These are phyloP conservation scores for Portunus trituberculatus DNA, from an alignment of 1,140 invertebrate species.

Conservation along the genomic window DNA sequence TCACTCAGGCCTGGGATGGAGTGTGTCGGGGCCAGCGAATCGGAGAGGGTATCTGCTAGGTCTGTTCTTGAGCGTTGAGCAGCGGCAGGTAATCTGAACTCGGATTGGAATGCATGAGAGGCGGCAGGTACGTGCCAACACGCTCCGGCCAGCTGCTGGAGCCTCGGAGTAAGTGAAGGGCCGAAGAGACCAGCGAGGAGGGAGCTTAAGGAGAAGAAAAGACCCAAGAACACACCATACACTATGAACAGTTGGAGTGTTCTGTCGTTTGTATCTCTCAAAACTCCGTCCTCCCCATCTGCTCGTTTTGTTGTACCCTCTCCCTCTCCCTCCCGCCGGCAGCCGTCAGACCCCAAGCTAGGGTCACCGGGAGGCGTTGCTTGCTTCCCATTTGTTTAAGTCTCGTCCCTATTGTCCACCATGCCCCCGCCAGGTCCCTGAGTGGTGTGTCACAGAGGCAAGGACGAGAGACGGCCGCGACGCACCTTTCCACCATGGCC, in stretches of 20 bases:
- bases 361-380: constrained; percentile 38
- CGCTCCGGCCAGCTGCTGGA: constrained; percentile 35
- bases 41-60: constrained; percentile 7
- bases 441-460: background rate
- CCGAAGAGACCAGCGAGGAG: background rate
- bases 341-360: background rate
- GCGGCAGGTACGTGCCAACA: constrained; percentile 41
- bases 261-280: background rate
- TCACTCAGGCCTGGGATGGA: background rate
- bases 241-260: background rate
- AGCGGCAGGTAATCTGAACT: constrained; percentile 44
- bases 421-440: background rate
- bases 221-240: background rate
- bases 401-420: constrained; percentile 34
- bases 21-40: background rate
- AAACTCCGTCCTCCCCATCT: background rate
- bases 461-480: background rate
- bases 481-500: background rate
- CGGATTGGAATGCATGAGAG: constrained; percentile 54
- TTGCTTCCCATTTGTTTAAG: constrained; percentile 53
- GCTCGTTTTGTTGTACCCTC: background rate
- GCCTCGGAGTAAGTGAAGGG: background rate
- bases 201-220: background rate
- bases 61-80: background rate
- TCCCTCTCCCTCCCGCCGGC: background rate